Conservation (phyloP, 2,113 vertebrate species). For the Regulus satrapa region DNA sequence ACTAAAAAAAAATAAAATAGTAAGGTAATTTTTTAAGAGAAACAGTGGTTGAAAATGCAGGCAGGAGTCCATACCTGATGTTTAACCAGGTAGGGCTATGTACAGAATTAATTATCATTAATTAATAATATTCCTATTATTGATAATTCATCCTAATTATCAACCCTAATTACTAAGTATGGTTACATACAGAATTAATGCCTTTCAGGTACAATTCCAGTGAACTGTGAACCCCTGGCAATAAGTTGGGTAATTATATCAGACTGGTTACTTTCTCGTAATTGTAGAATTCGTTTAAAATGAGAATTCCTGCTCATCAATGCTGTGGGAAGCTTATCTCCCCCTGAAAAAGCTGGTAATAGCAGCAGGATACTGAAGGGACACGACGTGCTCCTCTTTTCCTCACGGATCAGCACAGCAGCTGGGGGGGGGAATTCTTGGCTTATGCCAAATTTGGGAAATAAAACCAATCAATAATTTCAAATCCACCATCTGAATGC, state of each 20-base stretch:
- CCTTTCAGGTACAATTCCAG: background rate
- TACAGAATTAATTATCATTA: too few species aligned
- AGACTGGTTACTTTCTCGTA: background rate
- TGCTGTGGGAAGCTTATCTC: background rate
- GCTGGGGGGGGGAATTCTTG: fast-evolving
- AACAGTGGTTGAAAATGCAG: background rate
- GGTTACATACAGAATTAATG: background rate
- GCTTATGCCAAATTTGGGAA: background rate
- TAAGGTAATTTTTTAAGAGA: background rate
- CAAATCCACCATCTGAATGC: background rate
- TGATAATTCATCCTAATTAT: too few species aligned
- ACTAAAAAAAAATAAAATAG: background rate
- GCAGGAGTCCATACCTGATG: background rate
- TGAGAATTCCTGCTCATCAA: background rate
- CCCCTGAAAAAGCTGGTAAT: background rate
- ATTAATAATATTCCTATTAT: too few species aligned
- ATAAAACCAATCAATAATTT: background rate
- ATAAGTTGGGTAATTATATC: background rate
- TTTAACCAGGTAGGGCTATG: background rate
- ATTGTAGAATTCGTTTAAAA: background rate
- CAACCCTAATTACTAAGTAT: too few species aligned
- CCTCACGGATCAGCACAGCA: background rate
- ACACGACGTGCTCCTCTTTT: background rate
- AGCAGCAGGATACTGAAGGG: background rate
- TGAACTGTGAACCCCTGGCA: background rate